Percentiles rank a stretch among this genome's conserved stretches.
Conservation (phyloP, 1,140 invertebrate species). For the Drosophila kanapiae region DNA sequence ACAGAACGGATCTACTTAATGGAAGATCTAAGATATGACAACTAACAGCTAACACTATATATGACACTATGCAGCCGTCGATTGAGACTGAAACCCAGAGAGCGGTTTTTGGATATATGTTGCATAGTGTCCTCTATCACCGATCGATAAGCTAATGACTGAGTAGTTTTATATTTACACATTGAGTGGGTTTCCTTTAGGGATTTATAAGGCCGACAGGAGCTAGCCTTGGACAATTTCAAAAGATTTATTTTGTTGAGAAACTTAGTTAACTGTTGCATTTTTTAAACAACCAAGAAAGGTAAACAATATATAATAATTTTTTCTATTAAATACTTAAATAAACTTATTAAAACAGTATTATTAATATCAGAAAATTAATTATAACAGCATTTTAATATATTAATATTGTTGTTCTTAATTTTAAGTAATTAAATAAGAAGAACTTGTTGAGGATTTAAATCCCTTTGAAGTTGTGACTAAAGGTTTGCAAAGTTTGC, state of each 20-base stretch:
- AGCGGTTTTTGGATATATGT: constrained; percentile 2
- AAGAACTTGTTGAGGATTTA: too few species aligned
- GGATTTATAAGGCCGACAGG: background rate
- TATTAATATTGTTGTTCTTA: too few species aligned
- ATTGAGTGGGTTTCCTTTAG: background rate
- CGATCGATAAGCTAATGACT: constrained; percentile 57
- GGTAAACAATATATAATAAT: too few species aligned
- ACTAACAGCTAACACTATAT: constrained; percentile 54
- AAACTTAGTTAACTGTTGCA: background rate
- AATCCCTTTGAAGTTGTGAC: too few species aligned
- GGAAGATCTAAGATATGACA: constrained; percentile 79
- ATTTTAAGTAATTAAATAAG: too few species aligned
- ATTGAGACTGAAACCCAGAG: background rate
- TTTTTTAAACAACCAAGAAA: too few species aligned
- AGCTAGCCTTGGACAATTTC: constrained; percentile 2
- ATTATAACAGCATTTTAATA: too few species aligned
- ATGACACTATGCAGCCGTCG: constrained; percentile 30
- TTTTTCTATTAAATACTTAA: too few species aligned
- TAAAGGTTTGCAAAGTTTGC: too few species aligned
- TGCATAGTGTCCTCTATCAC: constrained; percentile 57
- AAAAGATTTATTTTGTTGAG: background rate
- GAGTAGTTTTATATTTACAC: constrained; percentile 30
- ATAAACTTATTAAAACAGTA: too few species aligned
- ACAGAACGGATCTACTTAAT: constrained; percentile 51
- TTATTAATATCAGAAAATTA: too few species aligned